Evolutionary conservation across 2,888 invertebrate genomes (phyloP).

Genomic region (Ashinkailepas kermadecensis): DNA sequence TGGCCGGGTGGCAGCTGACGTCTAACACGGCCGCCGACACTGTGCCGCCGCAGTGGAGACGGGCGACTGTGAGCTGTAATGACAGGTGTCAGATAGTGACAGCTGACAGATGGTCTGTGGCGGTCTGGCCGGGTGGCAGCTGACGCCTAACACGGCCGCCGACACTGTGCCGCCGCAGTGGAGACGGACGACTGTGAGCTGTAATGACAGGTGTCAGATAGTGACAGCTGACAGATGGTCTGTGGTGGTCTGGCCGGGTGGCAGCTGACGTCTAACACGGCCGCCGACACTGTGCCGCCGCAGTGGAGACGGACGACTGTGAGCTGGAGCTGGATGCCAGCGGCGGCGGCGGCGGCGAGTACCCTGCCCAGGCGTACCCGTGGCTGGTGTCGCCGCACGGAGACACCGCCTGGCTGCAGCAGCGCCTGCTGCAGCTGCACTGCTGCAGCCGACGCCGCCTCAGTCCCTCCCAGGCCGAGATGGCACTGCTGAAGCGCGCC

Average conservation of each 20-base stretch:
- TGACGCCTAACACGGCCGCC: too few species aligned
- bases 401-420: constrained; percentile 73
- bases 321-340: constrained; percentile 78
- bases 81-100: too few species aligned
- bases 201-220: neutral
- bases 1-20: too few species aligned
- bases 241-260: neutral
- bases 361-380: constrained; percentile 58
- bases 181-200: neutral
- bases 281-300: constrained; percentile 33
- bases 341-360: constrained; percentile 84
- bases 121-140: too few species aligned
- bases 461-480: constrained; percentile 78
- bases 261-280: neutral
- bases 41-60: too few species aligned
- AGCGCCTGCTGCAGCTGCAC: constrained; percentile 86
- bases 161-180: too few species aligned
- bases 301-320: constrained; percentile 92
- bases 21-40: too few species aligned
- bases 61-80: too few species aligned
- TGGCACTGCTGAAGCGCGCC: constrained; percentile 82
- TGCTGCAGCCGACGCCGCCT: constrained; percentile 72
- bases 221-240: too few species aligned
- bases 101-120: too few species aligned
- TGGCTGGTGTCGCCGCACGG: too few species aligned